Evolutionary conservation across 2,888 invertebrate genomes (phyloP), one percentile per base, ranked within the genome.

Genomic region (Bombylius major): DNA sequence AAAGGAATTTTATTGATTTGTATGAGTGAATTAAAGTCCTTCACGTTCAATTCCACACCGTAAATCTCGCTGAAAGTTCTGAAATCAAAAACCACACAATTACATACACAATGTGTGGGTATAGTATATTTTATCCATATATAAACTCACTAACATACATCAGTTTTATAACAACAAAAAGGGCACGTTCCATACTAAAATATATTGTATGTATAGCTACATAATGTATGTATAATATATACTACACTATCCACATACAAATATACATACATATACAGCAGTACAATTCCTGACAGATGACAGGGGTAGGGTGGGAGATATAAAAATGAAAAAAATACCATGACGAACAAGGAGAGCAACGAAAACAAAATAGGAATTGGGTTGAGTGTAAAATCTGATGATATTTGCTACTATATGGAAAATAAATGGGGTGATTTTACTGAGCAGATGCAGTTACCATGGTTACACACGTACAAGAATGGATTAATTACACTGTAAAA

Each of bases 401-500:
- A 23, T 23, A 23, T 23, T 23, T 23, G 23, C 23, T 23, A 23
- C 23, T 23, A 23, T 23, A 23, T 23, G 23, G n/a, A n/a, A 23
- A 23, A 23, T 23, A 23, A 23, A 23, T 53, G 52, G 59, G 53
- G 58, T 54, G 54, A 54, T 51, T 56, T 56, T 58, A 58, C 54
- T 51, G 58, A 56, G 56, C 56, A 57, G 59, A 51, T 57, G 59
- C 53, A 55, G 59, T 59, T 55, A 23, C 57, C 59, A 57, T 57
- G 57, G 56, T 46, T 50, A 59, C 59, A 49, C 56, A 51, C 23
- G 23, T 54, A 55, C 53, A 54, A 46, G 53, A 59, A 56, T 56
- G 56, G 56, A 59, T 59, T 59, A 59, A 59, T 51, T 57, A 59
- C 59, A 59, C 59, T 59, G 59, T 57, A 54, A 58, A 58, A 56